These are phyloP conservation scores for Dasyornis broadbenti DNA, from an alignment of 2,113 vertebrate genomes.

Conservation along the genomic window DNA sequence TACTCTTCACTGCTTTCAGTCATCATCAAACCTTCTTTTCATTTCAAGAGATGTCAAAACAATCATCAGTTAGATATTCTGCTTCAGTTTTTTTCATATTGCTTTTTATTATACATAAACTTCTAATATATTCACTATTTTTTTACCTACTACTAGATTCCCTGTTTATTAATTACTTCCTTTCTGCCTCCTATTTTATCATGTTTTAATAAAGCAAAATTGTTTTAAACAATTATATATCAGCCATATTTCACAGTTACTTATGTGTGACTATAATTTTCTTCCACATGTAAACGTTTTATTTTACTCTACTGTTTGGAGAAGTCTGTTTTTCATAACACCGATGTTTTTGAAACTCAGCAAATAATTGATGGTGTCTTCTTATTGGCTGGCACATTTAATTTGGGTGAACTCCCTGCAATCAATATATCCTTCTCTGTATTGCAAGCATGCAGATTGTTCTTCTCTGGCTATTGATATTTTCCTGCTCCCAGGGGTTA, in stretches of 20 bases:
- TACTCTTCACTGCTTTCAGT: neutral
- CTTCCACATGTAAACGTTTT: neutral
- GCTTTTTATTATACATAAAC: neutral
- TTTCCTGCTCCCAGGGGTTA: neutral
- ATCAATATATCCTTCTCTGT: constrained; percentile 8
- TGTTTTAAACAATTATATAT: neutral
- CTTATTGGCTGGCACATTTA: constrained; percentile 5
- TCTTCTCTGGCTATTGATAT: neutral
- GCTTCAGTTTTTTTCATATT: neutral
- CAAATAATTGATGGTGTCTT: constrained; percentile 7
- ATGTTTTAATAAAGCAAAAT: neutral
- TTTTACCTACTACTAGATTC: neutral
- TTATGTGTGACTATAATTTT: neutral
- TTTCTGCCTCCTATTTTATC: neutral
- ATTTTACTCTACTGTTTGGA: neutral
- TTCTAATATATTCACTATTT: neutral
- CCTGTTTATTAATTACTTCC: neutral
- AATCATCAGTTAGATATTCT: neutral
- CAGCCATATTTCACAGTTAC: neutral
- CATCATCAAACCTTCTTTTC: neutral
- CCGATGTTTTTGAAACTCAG: neutral
- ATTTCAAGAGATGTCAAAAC: neutral
- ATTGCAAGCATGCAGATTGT: constrained; percentile 6
- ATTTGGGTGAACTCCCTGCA: neutral
- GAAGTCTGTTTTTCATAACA: neutral